Evolutionary conservation across 2,113 vertebrate genomes (phyloP).

Genomic region (Rhea americana): DNA sequence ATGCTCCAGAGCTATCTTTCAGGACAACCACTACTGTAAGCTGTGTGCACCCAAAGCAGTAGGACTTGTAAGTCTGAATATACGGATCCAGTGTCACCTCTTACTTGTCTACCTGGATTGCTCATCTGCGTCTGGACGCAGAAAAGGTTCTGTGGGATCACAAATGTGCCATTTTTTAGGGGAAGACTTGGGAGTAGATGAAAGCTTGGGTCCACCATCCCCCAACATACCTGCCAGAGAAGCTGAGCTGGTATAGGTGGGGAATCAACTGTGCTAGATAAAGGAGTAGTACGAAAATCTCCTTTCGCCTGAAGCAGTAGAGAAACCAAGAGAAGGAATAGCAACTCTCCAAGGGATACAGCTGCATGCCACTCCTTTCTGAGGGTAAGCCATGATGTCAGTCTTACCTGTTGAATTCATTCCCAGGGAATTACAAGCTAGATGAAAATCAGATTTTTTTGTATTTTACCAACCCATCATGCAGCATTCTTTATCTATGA

Average conservation of each 20-base stretch:
- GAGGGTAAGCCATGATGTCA: not conserved
- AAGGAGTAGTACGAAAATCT: conserved; percentile 46
- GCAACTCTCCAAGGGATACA: conserved; percentile 22
- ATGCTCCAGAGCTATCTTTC: not conserved
- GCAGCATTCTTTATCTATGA: conserved; percentile 27
- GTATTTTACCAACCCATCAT: not conserved
- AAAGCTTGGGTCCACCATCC: conserved; percentile 35
- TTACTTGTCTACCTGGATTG: not conserved
- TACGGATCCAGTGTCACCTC: not conserved
- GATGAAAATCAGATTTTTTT: not conserved
- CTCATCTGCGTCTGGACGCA: fast-evolving
- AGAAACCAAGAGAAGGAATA: conserved; percentile 30
- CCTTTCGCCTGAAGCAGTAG: conserved; percentile 4
- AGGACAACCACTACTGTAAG: not conserved
- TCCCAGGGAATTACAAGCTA: not conserved
- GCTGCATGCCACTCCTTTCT: conserved; percentile 26
- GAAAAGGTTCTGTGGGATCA: conserved; percentile 26
- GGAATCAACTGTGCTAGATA: conserved; percentile 44
- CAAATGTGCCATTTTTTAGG: not conserved
- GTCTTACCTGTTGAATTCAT: not conserved
- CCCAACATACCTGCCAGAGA: conserved; percentile 9
- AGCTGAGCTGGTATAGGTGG: conserved; percentile 45
- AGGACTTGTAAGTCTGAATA: not conserved
- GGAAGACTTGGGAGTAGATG: conserved; percentile 33
- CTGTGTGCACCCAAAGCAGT: not conserved